Conservation (phyloP, 1,140 invertebrate genomes). For the Lepidostoma basale region DNA sequence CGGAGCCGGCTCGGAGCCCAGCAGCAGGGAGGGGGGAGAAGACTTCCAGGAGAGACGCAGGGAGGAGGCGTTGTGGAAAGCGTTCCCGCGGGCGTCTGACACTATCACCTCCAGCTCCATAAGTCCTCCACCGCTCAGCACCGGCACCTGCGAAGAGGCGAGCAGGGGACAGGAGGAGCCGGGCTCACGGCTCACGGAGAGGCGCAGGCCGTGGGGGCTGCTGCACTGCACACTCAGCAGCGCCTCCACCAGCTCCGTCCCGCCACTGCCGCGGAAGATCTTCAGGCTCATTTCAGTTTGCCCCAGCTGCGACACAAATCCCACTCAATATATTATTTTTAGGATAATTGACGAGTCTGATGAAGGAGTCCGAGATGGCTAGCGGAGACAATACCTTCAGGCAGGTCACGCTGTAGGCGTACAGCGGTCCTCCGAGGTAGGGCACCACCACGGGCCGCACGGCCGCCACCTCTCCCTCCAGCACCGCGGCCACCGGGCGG, state of each 20-base stretch:
- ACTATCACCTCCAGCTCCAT: constrained; percentile 28
- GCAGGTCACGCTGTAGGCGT: constrained; percentile 42
- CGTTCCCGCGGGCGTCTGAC: constrained; percentile 18
- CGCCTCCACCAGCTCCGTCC: constrained; percentile 1
- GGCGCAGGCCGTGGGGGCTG: constrained; percentile 24
- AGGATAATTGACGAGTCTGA: too few species aligned
- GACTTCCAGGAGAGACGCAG: constrained; percentile 22
- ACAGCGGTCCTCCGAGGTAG: constrained; percentile 5
- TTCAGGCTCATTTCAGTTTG: constrained; percentile 33
- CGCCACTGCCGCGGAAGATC: constrained; percentile 2
- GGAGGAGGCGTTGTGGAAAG: constrained; percentile 39
- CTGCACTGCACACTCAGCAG: constrained; percentile 19
- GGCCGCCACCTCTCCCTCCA: constrained; percentile 22
- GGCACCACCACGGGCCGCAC: not conserved
- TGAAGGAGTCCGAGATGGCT: too few species aligned
- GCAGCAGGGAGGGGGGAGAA: constrained; percentile 4
- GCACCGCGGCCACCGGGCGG: not conserved
- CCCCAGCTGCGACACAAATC: constrained; percentile 35
- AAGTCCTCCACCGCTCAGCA: constrained; percentile 24
- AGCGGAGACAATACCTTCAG: constrained; percentile 31
- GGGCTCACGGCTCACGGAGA: constrained; percentile 4
- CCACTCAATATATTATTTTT: too few species aligned
- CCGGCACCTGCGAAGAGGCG: constrained; percentile 28
- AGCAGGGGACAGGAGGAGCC: constrained; percentile 17
- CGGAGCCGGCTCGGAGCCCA: not conserved